Conservation (phyloP, 2,113 vertebrate species). For the Brevimyrus niger region DNA sequence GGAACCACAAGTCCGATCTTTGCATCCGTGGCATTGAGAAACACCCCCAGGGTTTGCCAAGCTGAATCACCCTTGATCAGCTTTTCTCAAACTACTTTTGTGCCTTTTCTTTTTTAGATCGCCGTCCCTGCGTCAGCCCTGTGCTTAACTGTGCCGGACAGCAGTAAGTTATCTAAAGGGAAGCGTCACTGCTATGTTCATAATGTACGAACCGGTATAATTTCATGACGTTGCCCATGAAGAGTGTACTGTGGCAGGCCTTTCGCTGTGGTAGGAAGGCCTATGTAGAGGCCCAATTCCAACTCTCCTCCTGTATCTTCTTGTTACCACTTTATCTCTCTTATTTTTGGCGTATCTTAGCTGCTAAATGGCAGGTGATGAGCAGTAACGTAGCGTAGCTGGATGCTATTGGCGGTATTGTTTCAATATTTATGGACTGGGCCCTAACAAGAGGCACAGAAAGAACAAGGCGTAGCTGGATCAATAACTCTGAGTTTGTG, state of each 20-base stretch:
- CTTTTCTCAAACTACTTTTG: not conserved
- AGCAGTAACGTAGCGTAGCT: not conserved
- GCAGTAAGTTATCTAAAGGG: constrained; percentile 14
- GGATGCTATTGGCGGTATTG: not conserved
- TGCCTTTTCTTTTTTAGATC: constrained; percentile 6
- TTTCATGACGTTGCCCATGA: not conserved
- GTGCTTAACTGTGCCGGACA: not conserved
- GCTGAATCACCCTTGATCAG: not conserved
- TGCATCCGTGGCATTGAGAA: not conserved
- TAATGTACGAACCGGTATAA: not conserved
- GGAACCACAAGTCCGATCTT: not conserved
- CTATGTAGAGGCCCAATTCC: not conserved
- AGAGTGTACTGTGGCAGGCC: not conserved
- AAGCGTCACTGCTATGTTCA: not conserved
- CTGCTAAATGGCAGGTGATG: not conserved
- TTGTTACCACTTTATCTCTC: not conserved
- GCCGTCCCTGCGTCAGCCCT: not conserved
- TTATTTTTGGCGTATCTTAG: not conserved
- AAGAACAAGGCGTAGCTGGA: not conserved
- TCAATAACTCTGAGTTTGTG: not conserved
- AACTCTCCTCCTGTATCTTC: not conserved
- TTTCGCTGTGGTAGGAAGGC: not conserved
- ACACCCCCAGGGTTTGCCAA: not conserved
- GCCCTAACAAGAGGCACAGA: not conserved
- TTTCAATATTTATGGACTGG: not conserved